A percentile compares a stretch with the other conserved stretches of the same genome.
Conservation (phyloP, 2,113 vertebrate genomes). For the Myiozetetes cayanensis region DNA sequence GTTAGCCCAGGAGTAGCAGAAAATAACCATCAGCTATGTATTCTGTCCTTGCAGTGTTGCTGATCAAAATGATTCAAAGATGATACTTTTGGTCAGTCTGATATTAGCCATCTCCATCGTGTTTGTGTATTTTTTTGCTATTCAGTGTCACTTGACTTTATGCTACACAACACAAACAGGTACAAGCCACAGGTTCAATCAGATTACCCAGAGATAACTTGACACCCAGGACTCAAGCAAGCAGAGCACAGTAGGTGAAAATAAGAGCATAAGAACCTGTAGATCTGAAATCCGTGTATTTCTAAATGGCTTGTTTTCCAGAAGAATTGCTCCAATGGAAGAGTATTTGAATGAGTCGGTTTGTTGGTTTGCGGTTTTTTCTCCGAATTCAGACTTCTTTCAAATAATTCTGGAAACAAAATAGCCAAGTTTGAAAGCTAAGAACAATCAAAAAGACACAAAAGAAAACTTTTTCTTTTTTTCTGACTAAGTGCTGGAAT, state of each 20-base stretch:
- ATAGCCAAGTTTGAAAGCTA: background rate
- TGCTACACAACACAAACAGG: background rate
- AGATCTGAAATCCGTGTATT: background rate
- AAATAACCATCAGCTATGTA: background rate
- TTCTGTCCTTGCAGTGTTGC: background rate
- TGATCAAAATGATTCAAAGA: background rate
- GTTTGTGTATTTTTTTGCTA: background rate
- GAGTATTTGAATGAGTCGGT: background rate
- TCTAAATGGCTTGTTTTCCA: background rate
- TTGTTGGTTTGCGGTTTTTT: background rate
- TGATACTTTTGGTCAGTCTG: background rate
- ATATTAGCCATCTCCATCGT: background rate
- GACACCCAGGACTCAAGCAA: background rate
- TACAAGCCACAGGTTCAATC: background rate
- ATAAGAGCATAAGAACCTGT: background rate
- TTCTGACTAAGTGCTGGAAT: background rate
- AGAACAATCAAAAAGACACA: background rate
- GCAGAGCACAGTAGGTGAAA: background rate
- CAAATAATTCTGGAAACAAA: background rate
- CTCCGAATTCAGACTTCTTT: background rate
- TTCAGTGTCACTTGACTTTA: background rate
- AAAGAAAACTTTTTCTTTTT: background rate
- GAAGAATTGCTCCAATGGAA: background rate
- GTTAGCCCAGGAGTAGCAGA: background rate
- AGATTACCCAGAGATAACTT: background rate